Conservation (phyloP, 2,888 invertebrate species). For the Amblyteles armatorius region DNA sequence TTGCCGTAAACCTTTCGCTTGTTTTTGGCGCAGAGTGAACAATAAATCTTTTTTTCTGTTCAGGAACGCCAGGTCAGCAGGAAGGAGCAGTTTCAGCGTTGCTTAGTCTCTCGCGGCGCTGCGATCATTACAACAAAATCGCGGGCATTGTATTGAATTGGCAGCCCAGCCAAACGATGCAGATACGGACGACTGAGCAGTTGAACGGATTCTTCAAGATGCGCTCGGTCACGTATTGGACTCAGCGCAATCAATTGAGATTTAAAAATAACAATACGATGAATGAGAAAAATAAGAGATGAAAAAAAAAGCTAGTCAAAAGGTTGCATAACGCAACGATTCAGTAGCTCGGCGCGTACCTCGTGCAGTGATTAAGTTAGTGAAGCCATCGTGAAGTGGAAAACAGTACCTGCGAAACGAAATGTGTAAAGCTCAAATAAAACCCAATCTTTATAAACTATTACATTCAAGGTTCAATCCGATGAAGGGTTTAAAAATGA, state of each 20-base stretch:
- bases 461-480: background rate
- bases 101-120: constrained; percentile 74
- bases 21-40: background rate
- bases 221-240: constrained; percentile 72
- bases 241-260: constrained; percentile 5
- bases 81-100: constrained; percentile 80
- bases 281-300: background rate
- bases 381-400: background rate
- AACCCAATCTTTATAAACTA: background rate
- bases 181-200: constrained; percentile 71
- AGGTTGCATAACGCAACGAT: background rate
- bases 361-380: background rate
- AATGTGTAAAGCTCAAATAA: constrained; percentile 17
- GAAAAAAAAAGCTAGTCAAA: constrained; percentile 10
- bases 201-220: constrained; percentile 72
- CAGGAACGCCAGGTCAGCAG: constrained; percentile 77
- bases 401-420: constrained; percentile 20
- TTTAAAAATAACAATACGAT: background rate
- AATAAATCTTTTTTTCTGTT: constrained; percentile 1
- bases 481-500: background rate
- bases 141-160: constrained; percentile 75
- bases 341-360: background rate
- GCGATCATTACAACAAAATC: constrained; percentile 72
- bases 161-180: constrained; percentile 73
- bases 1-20: background rate